These are phyloP conservation scores for Apocheima hispidaria DNA, from an alignment of 2,888 invertebrate species.

Conservation along the genomic window DNA sequence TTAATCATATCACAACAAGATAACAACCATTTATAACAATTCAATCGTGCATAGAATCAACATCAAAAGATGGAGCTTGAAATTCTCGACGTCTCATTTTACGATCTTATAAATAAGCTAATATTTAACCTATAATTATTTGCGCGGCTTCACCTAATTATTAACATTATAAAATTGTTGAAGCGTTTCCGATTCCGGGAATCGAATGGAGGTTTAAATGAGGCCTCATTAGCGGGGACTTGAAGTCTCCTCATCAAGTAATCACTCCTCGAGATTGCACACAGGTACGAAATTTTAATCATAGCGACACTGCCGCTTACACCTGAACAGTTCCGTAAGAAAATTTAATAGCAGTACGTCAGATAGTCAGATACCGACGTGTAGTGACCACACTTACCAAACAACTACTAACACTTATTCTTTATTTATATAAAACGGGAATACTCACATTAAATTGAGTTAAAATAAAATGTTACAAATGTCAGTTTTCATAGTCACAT, in stretches of 20 bases:
- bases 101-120: neutral
- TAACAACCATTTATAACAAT: no score
- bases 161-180: conserved; percentile 14
- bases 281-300: conserved; percentile 32
- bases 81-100: neutral
- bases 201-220: conserved; percentile 9
- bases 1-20: no score
- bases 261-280: conserved; percentile 24
- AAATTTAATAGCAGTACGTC: conserved; percentile 15
- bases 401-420: no score
- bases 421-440: no score
- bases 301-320: conserved; percentile 29
- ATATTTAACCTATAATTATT: neutral
- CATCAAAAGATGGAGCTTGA: neutral
- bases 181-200: conserved; percentile 12
- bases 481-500: no score
- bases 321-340: conserved; percentile 19
- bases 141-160: conserved; percentile 9
- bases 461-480: no score
- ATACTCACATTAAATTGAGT: no score
- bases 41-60: no score
- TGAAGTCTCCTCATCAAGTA: conserved; percentile 11
- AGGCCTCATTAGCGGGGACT: conserved; percentile 21
- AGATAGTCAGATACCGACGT: neutral
- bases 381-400: neutral